Conservation (phyloP, 2,888 invertebrate genomes). For the Paralinhomoeus sp. region DNA sequence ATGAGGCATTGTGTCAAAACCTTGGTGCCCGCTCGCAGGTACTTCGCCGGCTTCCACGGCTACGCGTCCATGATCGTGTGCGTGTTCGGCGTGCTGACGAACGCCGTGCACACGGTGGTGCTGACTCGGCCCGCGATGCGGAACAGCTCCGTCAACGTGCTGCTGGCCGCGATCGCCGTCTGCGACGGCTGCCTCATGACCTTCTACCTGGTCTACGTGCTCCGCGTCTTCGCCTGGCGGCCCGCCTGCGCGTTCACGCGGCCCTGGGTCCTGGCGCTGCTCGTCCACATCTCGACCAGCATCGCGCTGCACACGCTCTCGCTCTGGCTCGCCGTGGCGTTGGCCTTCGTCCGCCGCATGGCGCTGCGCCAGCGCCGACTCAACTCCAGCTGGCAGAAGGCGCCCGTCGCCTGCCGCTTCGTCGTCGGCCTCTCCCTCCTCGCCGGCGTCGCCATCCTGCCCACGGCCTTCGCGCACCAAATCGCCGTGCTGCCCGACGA, state of each 20-base stretch:
- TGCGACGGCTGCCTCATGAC: constrained; percentile 13
- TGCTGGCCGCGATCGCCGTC: neutral
- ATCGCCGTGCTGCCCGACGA: constrained; percentile 3
- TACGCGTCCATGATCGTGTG: constrained; percentile 18
- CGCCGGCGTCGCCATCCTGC: constrained; percentile 16
- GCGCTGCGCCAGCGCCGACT: constrained; percentile 15
- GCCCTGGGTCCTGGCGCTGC: constrained; percentile 17
- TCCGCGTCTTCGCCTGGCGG: constrained; percentile 5
- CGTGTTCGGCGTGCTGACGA: constrained; percentile 19
- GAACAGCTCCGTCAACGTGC: neutral
- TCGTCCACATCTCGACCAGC: constrained; percentile 16
- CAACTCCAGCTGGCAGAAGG: constrained; percentile 15
- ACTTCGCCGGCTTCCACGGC: too few species aligned
- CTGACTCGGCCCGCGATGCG: constrained; percentile 15
- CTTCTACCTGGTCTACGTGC: constrained; percentile 17
- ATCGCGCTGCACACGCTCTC: constrained; percentile 20
- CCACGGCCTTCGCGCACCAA: constrained; percentile 19
- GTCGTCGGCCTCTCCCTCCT: constrained; percentile 11
- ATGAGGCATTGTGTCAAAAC: too few species aligned
- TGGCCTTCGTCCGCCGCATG: constrained; percentile 21
- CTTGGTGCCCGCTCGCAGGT: too few species aligned
- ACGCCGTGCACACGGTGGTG: constrained; percentile 18
- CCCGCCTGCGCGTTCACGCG: too few species aligned
- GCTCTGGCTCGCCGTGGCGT: constrained; percentile 19
- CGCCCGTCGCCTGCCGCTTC: constrained; percentile 16